phyloP scores from a whole-genome alignment of 2,797 vertebrate genomes.

The Paramormyrops hopkinsi region DNA sequence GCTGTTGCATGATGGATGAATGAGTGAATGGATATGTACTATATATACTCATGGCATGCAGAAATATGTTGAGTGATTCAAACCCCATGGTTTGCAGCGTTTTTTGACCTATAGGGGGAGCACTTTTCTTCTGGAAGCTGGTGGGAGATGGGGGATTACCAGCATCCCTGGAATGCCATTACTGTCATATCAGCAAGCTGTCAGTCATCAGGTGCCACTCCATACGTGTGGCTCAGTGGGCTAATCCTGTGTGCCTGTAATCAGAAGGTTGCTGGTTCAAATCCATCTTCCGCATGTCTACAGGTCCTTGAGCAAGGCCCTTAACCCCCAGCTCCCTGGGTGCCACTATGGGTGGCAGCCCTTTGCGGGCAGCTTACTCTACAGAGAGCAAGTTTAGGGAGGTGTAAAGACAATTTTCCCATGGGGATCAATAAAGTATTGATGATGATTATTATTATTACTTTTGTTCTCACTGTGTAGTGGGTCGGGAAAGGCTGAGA shows the following conservation, averaged over 20 bases:
- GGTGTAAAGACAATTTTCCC: no score
- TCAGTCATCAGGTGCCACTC: background rate
- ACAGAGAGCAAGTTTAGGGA: no score
- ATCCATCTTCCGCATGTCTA: no score
- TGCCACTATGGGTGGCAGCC: no score
- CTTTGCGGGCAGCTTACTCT: no score
- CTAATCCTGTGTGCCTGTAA: no score
- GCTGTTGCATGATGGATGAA: background rate
- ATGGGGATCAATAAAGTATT: no score
- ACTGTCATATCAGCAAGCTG: background rate
- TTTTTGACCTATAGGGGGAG: background rate
- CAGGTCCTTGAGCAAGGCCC: no score
- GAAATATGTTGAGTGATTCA: background rate
- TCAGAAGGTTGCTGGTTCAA: no score
- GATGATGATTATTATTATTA: background rate
- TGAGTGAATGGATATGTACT: background rate
- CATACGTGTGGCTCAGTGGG: background rate
- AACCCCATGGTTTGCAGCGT: background rate
- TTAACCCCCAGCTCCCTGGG: no score
- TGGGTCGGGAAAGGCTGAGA: background rate
- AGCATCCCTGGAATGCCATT: background rate
- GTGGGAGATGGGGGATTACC: background rate
- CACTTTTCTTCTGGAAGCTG: background rate
- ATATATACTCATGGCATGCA: background rate
- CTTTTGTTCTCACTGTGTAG: background rate